Evolutionary conservation across 2,888 invertebrate species (phyloP).

Genomic region (Hedychridium roseum): DNA sequence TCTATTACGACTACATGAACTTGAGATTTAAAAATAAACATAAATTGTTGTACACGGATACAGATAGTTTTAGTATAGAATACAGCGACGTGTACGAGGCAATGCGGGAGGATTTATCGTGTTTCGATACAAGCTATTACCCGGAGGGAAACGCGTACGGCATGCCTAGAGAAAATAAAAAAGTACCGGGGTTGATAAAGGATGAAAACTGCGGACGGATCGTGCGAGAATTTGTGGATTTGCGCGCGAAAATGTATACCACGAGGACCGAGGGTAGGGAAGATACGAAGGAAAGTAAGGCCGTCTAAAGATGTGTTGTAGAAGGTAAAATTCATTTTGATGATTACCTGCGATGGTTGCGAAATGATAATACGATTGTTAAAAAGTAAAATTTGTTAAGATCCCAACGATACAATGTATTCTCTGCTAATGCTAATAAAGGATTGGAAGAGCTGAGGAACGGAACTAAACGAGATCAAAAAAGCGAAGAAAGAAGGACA

Average conservation of each 20-base stretch:
- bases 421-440: too few species aligned
- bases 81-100: conserved; percentile 16
- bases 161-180: conserved; percentile 22
- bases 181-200: conserved; percentile 45
- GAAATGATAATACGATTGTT: too few species aligned
- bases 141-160: conserved; percentile 11
- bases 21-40: background rate
- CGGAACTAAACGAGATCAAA: too few species aligned
- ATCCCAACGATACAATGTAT: too few species aligned
- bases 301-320: too few species aligned
- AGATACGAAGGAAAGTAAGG: conserved; percentile 21
- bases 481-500: too few species aligned
- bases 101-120: conserved; percentile 18
- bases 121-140: conserved; percentile 26
- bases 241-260: conserved; percentile 41
- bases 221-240: conserved; percentile 45
- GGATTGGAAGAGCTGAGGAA: too few species aligned
- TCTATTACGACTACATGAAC: conserved; percentile 16
- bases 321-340: too few species aligned
- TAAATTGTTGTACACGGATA: conserved; percentile 33
- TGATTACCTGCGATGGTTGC: too few species aligned
- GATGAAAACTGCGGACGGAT: conserved; percentile 44
- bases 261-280: conserved; percentile 18
- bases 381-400: too few species aligned
- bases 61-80: conserved; percentile 20